Base-by-base conservation (phyloP, 1,140 invertebrate genomes). In the Stegodyphus dumicola region DNA sequence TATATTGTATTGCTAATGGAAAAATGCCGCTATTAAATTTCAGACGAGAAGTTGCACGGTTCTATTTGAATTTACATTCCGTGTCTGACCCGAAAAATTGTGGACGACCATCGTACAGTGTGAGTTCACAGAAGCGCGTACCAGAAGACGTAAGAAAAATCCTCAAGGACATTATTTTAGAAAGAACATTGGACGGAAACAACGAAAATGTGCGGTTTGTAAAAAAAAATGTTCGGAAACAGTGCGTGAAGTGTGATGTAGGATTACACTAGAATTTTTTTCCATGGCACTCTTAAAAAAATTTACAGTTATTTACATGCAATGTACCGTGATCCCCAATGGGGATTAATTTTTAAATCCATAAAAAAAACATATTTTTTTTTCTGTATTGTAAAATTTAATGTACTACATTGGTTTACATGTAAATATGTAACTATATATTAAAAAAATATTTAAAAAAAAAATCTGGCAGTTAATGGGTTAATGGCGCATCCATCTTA, bases 391-490 rank as follows among this genome's bases (percentile, higher is more conserved):
- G 65, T 74, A 74, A 74, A 74, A 74, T 74, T 74, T 74, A 74
- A 74, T 74, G 71, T 74, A 74, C 71, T 74, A 74, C 71, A 74
- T 74, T 74, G 71, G 49, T 74, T 74, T 74, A 74, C 71, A 74
- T 74, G 71, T 74, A 74, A 74, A 74, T 74, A 74, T 17, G 73
- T 74, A 60, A 74, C 73, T 74, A 56, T 74, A 74, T 74, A 74
- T 74, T 56, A 74, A 74, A 74, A 56, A 74, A 74, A 74, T 75
- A 75, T 75, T 75, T 75, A 18, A 6, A 60, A 60, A 75, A 75
- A 75, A 75, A 75, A 75, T 75, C 73, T 75, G 73, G 73, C 73
- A 75, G 73, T 75, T 75, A 75, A 75, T 75, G 73, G 73, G 73
- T 60, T 60, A 56, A 56, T n/a, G n/a, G n/a, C n/a, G n/a, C n/a